A percentile compares a stretch with the other conserved stretches of the same genome.
These are phyloP conservation scores for Cephalopachus bancanus DNA, from an alignment of 2,797 vertebrate genomes.

Conservation along the genomic window DNA sequence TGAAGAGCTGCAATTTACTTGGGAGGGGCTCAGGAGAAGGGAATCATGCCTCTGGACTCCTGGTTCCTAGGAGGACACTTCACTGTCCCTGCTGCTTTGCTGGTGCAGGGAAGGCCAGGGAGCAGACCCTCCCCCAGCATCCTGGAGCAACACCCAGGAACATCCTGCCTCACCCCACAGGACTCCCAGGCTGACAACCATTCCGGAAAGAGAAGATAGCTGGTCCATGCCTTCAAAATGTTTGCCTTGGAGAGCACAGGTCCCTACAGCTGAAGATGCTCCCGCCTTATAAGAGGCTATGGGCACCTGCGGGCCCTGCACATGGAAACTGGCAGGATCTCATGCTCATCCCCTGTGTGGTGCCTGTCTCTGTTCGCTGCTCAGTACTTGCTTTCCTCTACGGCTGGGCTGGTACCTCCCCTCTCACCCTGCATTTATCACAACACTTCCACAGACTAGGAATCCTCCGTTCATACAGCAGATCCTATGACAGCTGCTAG, in stretches of 20 bases:
- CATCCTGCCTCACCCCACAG: not conserved
- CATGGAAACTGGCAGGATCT: rapidly evolving
- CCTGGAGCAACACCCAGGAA: too few species aligned
- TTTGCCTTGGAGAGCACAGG: not conserved
- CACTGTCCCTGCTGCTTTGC: not conserved
- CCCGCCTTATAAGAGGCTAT: rapidly evolving
- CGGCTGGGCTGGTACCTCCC: too few species aligned
- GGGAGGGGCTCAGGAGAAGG: not conserved
- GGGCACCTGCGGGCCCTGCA: too few species aligned
- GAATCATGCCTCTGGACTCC: not conserved
- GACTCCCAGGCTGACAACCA: not conserved
- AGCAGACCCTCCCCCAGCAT: not conserved
- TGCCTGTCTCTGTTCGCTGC: not conserved
- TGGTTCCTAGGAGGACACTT: not conserved
- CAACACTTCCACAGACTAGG: not conserved
- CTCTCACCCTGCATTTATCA: not conserved
- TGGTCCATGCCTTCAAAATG: not conserved
- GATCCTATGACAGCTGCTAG: not conserved
- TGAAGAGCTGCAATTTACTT: slow-evolving; percentile 75
- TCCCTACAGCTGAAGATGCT: not conserved
- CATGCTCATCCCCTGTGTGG: not conserved
- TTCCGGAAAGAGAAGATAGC: not conserved
- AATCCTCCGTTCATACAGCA: not conserved
- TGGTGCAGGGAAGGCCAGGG: not conserved
- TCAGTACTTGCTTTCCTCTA: not conserved